Evolutionary conservation across 2,888 invertebrate species (phyloP).

Genomic region (Desoria tigrina): DNA sequence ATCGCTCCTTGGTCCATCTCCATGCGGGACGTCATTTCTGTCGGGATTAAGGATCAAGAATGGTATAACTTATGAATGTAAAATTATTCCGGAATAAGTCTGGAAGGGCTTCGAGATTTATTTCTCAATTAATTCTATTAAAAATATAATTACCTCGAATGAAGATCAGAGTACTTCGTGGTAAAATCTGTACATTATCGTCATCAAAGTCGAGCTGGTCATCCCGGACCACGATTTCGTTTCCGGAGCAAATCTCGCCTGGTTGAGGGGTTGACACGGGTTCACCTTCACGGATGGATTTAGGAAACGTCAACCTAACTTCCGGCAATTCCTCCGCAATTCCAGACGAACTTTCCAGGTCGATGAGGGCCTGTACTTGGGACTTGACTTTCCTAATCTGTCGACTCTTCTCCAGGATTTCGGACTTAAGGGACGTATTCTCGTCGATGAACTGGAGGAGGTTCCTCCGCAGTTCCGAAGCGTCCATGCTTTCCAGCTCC

Average conservation of each 20-base stretch:
- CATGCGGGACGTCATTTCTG: conserved; percentile 35
- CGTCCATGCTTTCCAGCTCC: background rate
- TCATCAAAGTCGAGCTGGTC: background rate
- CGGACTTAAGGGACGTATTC: background rate
- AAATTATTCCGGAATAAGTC: background rate
- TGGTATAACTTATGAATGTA: background rate
- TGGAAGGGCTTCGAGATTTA: background rate
- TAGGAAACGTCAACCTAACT: no score
- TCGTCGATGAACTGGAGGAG: background rate
- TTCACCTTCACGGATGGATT: no score
- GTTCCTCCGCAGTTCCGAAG: background rate
- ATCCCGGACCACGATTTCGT: background rate
- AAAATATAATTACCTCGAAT: conserved; percentile 19
- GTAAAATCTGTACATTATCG: background rate
- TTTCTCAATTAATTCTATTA: no score
- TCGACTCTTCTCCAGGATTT: background rate
- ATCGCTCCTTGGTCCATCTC: conserved; percentile 31
- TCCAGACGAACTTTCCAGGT: background rate
- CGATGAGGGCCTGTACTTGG: background rate
- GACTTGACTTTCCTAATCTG: background rate
- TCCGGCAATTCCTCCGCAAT: background rate
- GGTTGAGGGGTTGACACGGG: no score
- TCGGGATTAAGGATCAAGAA: background rate
- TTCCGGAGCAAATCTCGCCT: no score
- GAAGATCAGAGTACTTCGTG: background rate